Evolutionary conservation across 2,113 vertebrate species (phyloP).

Genomic region (Eulemur rufifrons): DNA sequence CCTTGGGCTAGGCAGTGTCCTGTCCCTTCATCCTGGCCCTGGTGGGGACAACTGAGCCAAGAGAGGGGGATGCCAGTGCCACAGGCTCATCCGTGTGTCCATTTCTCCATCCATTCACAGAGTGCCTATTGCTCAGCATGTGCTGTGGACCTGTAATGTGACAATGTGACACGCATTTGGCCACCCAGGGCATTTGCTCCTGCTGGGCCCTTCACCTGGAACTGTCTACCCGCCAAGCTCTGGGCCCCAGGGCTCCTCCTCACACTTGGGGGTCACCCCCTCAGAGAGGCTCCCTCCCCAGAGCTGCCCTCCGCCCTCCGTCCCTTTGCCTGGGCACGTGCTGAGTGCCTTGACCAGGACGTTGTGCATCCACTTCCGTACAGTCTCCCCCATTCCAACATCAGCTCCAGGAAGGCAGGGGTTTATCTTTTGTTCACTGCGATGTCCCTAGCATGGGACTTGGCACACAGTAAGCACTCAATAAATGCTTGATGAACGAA

Average conservation of each 20-base stretch:
- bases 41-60: background rate
- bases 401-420: background rate
- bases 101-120: background rate
- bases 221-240: background rate
- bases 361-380: no score
- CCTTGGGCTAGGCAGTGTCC: background rate
- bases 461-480: background rate
- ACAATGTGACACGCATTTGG: background rate
- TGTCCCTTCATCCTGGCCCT: background rate
- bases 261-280: background rate
- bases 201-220: background rate
- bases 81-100: background rate
- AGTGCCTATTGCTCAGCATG: background rate
- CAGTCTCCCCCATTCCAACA: background rate
- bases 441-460: background rate
- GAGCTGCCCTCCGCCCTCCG: background rate
- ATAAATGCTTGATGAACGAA: background rate
- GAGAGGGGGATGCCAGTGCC: no score
- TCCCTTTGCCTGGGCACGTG: background rate
- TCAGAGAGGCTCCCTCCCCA: background rate
- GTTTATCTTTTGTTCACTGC: background rate
- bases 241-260: background rate
- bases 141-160: no score
- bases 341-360: background rate
- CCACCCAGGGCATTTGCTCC: background rate